Evolutionary conservation across 1,140 invertebrate genomes (phyloP).

Genomic region (Drosophila navojoa): DNA sequence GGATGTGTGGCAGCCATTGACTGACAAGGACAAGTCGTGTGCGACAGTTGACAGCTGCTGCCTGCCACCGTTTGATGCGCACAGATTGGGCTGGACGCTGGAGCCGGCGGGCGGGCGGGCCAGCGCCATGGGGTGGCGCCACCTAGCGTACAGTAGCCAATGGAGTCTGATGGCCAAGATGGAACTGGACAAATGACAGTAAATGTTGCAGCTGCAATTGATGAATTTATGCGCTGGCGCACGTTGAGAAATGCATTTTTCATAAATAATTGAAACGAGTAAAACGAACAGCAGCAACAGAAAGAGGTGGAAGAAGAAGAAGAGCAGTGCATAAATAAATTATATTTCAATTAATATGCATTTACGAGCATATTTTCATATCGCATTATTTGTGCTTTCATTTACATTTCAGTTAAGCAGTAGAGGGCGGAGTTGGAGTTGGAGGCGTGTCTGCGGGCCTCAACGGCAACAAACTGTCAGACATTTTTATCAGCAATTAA

Average conservation of each 20-base stretch:
- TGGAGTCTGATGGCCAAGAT: conserved; percentile 26
- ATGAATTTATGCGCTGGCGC: conserved; percentile 75
- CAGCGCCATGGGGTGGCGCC: conserved; percentile 21
- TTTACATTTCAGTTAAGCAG: not conserved
- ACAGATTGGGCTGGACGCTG: conserved; percentile 7
- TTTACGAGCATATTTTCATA: conserved; percentile 28
- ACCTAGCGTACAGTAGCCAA: conserved; percentile 26
- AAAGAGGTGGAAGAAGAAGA: not conserved
- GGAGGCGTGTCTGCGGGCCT: not conserved
- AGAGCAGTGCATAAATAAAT: conserved; percentile 1
- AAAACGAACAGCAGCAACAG: not conserved
- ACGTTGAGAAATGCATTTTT: conserved; percentile 76
- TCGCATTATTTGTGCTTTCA: conserved; percentile 26
- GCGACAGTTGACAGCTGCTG: conserved; percentile 81
- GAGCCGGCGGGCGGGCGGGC: conserved; percentile 13
- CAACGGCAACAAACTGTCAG: conserved; percentile 70
- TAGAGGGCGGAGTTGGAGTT: conserved; percentile 17
- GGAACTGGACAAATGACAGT: conserved; percentile 72
- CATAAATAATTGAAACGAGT: conserved; percentile 71
- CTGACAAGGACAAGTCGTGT: conserved; percentile 80
- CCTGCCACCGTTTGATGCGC: conserved; percentile 67
- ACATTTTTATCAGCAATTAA: conserved; percentile 82
- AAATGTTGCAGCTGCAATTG: conserved; percentile 65
- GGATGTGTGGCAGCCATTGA: conserved; percentile 47
- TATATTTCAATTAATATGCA: conserved; percentile 52